A percentile compares a stretch with the other conserved stretches of the same genome.
Conservation (phyloP, 2,113 vertebrate species). For the Diadophis punctatus region DNA sequence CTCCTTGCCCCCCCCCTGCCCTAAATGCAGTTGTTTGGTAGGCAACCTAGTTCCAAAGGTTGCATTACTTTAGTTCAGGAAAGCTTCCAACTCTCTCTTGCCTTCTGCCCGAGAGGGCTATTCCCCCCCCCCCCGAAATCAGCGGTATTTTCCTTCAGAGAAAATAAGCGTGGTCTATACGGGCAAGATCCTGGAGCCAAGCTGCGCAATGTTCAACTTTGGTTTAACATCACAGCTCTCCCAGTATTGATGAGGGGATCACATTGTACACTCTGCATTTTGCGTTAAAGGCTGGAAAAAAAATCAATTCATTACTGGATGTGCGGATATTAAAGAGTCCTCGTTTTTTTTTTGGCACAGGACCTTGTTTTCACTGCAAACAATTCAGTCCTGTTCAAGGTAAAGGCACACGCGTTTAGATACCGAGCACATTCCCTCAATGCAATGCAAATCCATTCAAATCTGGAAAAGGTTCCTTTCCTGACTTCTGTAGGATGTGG, state of each 20-base stretch:
- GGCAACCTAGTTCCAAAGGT: background rate
- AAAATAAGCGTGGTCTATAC: background rate
- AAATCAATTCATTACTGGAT: background rate
- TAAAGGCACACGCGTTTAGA: background rate
- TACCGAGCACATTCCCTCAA: background rate
- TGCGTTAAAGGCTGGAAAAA: background rate
- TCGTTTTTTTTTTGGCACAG: constrained; percentile 28
- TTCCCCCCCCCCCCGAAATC: background rate
- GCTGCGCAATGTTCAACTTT: too few species aligned
- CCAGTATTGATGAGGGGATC: background rate
- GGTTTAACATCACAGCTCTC: background rate
- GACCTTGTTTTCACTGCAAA: constrained; percentile 20
- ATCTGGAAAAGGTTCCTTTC: background rate
- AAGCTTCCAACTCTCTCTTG: background rate
- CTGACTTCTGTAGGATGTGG: constrained; percentile 3
- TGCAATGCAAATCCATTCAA: constrained; percentile 9
- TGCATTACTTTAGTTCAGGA: background rate
- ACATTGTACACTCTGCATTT: background rate
- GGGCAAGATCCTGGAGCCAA: background rate
- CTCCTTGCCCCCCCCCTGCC: too few species aligned
- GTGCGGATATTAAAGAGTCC: background rate
- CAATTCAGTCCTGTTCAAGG: background rate
- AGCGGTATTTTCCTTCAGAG: background rate
- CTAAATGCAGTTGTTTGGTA: background rate
- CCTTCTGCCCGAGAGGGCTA: background rate